phyloP scores from a whole-genome alignment of 2,113 vertebrate species.

The Malaclemys terrapin region DNA sequence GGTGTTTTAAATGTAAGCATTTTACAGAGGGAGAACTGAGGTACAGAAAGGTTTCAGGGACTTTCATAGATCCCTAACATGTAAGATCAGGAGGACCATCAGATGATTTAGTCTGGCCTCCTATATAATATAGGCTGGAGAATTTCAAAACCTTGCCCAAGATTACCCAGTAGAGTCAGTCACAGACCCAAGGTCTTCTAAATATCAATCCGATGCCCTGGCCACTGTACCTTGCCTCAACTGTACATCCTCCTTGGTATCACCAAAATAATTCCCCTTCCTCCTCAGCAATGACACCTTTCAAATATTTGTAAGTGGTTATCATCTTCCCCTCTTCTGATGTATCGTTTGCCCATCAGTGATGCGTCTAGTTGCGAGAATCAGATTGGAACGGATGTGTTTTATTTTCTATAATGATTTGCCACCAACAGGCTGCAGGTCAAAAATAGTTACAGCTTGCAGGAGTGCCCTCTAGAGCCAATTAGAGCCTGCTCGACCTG shows the following conservation, averaged over 20 bases:
- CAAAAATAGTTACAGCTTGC: background rate
- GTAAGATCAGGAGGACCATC: background rate
- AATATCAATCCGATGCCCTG: constrained; percentile 26
- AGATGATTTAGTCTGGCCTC: background rate
- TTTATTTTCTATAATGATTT: constrained; percentile 1
- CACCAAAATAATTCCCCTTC: constrained; percentile 53
- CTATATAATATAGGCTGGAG: background rate
- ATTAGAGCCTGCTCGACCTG: background rate
- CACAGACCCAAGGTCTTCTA: constrained; percentile 32
- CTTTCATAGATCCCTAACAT: background rate
- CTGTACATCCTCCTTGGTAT: constrained; percentile 24
- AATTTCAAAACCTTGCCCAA: constrained; percentile 29
- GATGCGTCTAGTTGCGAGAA: background rate
- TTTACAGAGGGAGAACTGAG: background rate
- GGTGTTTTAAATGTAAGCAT: constrained; percentile 2
- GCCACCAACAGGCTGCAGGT: background rate
- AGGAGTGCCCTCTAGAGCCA: background rate
- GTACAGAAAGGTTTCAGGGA: constrained; percentile 3
- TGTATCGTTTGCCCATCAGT: background rate
- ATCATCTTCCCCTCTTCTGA: background rate
- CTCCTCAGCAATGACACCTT: constrained; percentile 18
- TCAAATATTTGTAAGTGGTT: background rate
- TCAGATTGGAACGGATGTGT: background rate
- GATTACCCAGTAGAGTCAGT: background rate
- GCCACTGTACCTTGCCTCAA: constrained; percentile 45